Conservation (phyloP, 2,888 invertebrate genomes). For the Tryphoninae sp. region DNA sequence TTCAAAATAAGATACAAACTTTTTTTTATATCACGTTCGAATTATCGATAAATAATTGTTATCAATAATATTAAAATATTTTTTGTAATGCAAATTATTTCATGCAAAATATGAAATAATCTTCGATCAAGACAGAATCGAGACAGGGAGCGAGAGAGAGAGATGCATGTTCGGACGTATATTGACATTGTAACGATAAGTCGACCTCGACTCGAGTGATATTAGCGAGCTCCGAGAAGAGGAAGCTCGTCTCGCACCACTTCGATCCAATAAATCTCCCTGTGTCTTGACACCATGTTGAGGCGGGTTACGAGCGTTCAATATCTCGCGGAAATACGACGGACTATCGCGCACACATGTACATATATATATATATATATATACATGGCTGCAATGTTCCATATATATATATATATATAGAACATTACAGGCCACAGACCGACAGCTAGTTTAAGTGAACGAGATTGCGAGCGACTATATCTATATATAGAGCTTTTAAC, state of each 20-base stretch:
- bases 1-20: too few relatives aligned
- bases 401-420: background rate
- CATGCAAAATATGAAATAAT: background rate
- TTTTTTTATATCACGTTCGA: too few relatives aligned
- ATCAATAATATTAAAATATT: background rate
- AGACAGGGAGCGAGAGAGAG: background rate
- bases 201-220: background rate
- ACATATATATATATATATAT: background rate
- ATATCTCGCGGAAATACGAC: conserved; percentile 27
- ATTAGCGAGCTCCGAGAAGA: conserved; percentile 13
- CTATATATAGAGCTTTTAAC: background rate
- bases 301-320: conserved; percentile 32
- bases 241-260: conserved; percentile 11
- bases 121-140: background rate
- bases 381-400: background rate
- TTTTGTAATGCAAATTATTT: background rate
- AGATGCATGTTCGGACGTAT: background rate
- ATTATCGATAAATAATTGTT: background rate
- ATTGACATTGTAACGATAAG: too few relatives aligned
- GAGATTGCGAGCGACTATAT: background rate
- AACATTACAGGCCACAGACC: background rate
- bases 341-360: background rate
- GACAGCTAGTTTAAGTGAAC: conserved; percentile 20
- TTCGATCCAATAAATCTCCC: conserved; percentile 9
- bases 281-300: conserved; percentile 33